Conservation (phyloP, 2,797 vertebrate species). For the Lates japonicus region DNA sequence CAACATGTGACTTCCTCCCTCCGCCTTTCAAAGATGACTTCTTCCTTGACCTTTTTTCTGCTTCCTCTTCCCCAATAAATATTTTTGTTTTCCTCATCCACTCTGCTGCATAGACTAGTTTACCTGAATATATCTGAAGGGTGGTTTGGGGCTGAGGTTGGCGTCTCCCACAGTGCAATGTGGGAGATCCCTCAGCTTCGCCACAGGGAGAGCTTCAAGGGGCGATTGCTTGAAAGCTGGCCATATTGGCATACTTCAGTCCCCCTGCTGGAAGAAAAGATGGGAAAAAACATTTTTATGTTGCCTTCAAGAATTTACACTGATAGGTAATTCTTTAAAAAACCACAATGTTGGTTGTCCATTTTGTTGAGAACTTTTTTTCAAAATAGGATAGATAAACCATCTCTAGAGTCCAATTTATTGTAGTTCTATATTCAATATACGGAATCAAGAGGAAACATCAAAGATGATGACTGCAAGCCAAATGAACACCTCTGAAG, state of each 20-base stretch:
- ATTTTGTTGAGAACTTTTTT: constrained; percentile 85
- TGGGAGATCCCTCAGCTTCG: constrained; percentile 75
- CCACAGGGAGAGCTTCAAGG: constrained; percentile 73
- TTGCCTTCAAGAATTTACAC: constrained; percentile 89
- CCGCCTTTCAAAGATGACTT: constrained; percentile 81
- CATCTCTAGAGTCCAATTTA: constrained; percentile 84
- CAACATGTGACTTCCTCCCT: constrained; percentile 81
- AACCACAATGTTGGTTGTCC: constrained; percentile 80
- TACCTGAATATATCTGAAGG: constrained; percentile 79
- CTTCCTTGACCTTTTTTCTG: constrained; percentile 80
- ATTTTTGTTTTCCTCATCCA: constrained; percentile 89
- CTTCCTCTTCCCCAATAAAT: constrained; percentile 86
- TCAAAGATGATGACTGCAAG: constrained; percentile 80
- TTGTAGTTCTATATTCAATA: constrained; percentile 84
- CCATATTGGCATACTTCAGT: constrained; percentile 81
- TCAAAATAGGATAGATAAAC: constrained; percentile 80
- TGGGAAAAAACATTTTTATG: constrained; percentile 81
- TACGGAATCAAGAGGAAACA: constrained; percentile 75
- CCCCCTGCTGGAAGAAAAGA: constrained; percentile 74
- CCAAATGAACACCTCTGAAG: constrained; percentile 81
- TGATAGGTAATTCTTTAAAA: constrained; percentile 83
- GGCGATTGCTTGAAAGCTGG: constrained; percentile 78
- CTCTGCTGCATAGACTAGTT: constrained; percentile 88
- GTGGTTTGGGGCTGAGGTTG: constrained; percentile 73
- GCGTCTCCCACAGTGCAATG: constrained; percentile 80